Evolutionary conservation across 2,113 vertebrate species (phyloP), one percentile per base, ranked within the genome.

Genomic region (Pterocles gutturalis): DNA sequence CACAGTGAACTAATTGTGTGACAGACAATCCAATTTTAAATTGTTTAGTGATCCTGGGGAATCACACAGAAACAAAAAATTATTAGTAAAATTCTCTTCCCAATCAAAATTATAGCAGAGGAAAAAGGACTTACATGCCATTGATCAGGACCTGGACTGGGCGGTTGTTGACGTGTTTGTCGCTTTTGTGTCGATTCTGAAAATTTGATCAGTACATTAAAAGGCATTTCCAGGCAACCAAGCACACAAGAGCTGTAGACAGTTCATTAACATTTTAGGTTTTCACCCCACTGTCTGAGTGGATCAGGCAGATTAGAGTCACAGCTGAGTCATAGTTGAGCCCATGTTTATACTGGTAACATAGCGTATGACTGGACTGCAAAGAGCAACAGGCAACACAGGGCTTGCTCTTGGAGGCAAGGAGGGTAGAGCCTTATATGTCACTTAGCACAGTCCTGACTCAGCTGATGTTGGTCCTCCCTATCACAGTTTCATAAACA

Each of bases 111-210:
- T 53, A 17, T 17, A 67, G 33, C 15, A 71, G 75, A 77, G 51
- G 10, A 19, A 55, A 43, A 62, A 69, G 13, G 10, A 90, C 99
- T 99, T 97, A 99, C 99, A 98, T 97, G 97, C 99, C 99, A 76
- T 99, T 96, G 19, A 98, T 93, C 75, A 99, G 98, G 88, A 99
- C 97, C 43, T 98, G 97, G 78, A 99, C 99, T 25, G 96, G 97
- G 11, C 98, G 98, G 97, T 99, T 99, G 97, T 99, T 99, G 96
- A 99, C 99, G 0, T 99, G 99, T 20, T 98, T 98, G 97, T 99
- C 99, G 1, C 96, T 99, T 97, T 87, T 98, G 93, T 99, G 99
- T 71, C 99, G 98, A 97, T 99, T 99, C 99, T 99, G 95, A 64
- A 98, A 96, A 94, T 84, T 64, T 21, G 22, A 93, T 91, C 43